phyloP scores from a whole-genome alignment of 2,113 vertebrate genomes.

The Indicator maculatus region DNA sequence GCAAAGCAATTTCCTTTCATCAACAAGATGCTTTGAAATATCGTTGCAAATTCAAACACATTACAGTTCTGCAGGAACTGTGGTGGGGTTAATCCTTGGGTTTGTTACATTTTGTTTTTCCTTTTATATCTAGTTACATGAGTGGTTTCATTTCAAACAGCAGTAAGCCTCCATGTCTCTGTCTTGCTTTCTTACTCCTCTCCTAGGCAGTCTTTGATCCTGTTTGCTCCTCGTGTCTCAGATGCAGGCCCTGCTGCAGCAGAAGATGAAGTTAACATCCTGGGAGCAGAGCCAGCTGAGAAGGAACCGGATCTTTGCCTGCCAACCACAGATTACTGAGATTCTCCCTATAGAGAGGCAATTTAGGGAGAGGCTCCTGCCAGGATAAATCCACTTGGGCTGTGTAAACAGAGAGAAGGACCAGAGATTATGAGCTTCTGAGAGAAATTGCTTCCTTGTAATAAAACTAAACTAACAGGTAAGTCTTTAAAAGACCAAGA shows the following conservation, averaged over 20 bases:
- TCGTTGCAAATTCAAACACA: neutral
- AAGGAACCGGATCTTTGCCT: neutral
- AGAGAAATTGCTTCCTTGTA: neutral
- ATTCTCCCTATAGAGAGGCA: neutral
- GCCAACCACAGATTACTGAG: neutral
- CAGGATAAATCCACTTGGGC: neutral
- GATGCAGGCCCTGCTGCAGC: neutral
- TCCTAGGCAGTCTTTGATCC: neutral
- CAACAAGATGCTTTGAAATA: neutral
- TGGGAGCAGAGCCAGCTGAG: neutral
- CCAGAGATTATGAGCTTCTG: neutral
- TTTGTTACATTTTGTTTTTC: neutral
- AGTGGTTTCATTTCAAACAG: neutral
- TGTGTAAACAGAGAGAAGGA: neutral
- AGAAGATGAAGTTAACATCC: neutral
- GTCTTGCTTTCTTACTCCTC: fast-evolving
- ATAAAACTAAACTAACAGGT: neutral
- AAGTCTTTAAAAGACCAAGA: neutral
- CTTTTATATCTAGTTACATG: neutral
- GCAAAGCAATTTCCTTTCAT: neutral
- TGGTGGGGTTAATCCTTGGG: neutral
- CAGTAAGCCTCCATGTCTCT: neutral
- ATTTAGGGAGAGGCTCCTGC: neutral
- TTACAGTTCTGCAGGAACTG: neutral
- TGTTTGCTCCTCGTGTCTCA: neutral